A percentile compares a stretch with the other conserved stretches of the same genome.
Evolutionary conservation across 2,888 invertebrate species (phyloP).

Genomic region (Nomada goodeniana): DNA sequence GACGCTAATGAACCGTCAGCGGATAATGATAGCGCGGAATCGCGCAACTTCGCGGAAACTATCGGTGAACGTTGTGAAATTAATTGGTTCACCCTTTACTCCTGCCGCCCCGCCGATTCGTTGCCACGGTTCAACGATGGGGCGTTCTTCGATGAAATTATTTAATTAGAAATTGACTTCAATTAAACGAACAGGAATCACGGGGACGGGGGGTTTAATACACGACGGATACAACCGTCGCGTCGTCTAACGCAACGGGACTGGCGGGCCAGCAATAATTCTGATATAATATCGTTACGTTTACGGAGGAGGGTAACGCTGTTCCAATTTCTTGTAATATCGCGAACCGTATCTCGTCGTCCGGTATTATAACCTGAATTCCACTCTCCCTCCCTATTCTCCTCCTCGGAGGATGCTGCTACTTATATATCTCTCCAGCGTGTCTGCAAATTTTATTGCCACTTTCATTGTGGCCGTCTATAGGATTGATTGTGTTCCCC

Average conservation of each 20-base stretch:
- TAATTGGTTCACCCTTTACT: slow-evolving; percentile 35
- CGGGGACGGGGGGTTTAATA: slow-evolving; percentile 48
- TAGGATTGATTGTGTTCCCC: slow-evolving; percentile 50
- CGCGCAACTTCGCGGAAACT: slow-evolving; percentile 15
- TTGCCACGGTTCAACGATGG: slow-evolving; percentile 19
- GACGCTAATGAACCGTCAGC: slow-evolving; percentile 28
- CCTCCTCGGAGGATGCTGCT: not conserved
- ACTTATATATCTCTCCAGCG: slow-evolving; percentile 13
- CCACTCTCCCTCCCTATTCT: slow-evolving; percentile 10
- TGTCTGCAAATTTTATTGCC: slow-evolving; percentile 55
- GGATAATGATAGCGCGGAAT: slow-evolving; percentile 35
- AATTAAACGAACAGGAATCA: slow-evolving; percentile 49
- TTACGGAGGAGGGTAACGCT: slow-evolving; percentile 52
- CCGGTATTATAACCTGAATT: slow-evolving; percentile 59
- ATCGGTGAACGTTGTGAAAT: slow-evolving; percentile 36
- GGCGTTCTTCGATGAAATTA: slow-evolving; percentile 37
- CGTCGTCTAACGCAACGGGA: slow-evolving; percentile 36
- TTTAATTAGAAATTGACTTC: slow-evolving; percentile 58
- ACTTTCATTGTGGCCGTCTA: slow-evolving; percentile 50
- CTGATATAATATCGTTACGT: slow-evolving; percentile 58
- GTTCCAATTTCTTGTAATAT: slow-evolving; percentile 63
- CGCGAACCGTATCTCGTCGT: slow-evolving; percentile 55
- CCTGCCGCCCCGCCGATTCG: not conserved
- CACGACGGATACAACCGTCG: slow-evolving; percentile 27
- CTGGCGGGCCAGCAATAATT: slow-evolving; percentile 44